Conservation (phyloP, 2,888 invertebrate species). For the Sepiola atlantica region DNA sequence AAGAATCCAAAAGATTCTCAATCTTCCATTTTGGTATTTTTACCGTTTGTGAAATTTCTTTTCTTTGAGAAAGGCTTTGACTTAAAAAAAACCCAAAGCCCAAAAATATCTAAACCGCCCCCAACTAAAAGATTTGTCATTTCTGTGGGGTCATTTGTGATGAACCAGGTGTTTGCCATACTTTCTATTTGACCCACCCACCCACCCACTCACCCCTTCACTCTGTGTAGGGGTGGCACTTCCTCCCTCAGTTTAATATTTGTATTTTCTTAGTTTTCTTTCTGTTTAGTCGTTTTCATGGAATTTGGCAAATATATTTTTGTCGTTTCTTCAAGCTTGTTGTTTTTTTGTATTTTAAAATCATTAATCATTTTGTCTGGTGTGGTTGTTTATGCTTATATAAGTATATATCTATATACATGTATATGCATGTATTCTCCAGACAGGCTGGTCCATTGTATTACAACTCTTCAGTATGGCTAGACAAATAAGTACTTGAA, state of each 20-base stretch:
- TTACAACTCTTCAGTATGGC: too few species aligned
- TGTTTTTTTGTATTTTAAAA: not conserved
- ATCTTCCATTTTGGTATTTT: not conserved
- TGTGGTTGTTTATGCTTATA: too few species aligned
- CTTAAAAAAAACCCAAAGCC: not conserved
- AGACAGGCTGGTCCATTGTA: too few species aligned
- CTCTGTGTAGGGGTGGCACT: not conserved
- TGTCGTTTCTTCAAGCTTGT: not conserved
- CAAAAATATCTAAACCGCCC: too few species aligned
- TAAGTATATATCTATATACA: too few species aligned
- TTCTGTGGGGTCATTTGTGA: not conserved
- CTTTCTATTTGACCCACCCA: not conserved
- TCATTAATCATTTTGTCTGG: not conserved
- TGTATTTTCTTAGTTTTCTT: not conserved
- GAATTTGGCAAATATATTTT: not conserved
- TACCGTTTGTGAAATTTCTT: not conserved
- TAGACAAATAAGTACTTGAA: too few species aligned
- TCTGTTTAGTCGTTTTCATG: not conserved
- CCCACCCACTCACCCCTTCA: not conserved
- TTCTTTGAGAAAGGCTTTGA: not conserved
- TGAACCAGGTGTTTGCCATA: slow-evolving; percentile 4
- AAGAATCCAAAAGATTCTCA: not conserved
- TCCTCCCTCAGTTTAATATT: not conserved
- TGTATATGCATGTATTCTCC: too few species aligned
- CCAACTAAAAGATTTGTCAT: not conserved